Base-by-base conservation (phyloP, 2,113 vertebrate species). In the Carassius carassius region DNA sequence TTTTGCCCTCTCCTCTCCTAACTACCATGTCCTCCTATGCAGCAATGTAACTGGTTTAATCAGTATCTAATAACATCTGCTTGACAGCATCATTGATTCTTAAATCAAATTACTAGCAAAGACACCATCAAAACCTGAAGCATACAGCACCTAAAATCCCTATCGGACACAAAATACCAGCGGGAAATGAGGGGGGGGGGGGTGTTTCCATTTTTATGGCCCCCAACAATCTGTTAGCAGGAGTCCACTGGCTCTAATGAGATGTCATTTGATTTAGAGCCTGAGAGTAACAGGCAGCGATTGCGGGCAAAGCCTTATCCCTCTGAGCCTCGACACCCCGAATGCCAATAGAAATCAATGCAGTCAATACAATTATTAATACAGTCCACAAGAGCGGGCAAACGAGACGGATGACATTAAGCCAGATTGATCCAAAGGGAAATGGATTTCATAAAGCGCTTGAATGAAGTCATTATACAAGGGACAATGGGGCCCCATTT, bases 391-490 rank as follows among this genome's bases (percentile, higher is more conserved):
- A 12, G 44, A 47, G 44, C 44, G 44, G 44, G 89, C n/a, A 95
- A 96, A 96, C 93, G 91, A 92, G 93, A 93, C 89, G 90, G 92
- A 93, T 94, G 92, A 92, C 94, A 95, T 96, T 96, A 95, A 93
- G 82, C 86, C 91, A 92, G 90, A 97, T 93, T 95, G 96, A 97
- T 95, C 93, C 85, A 89, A 91, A 91, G 85, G 92, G 92, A 94
- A 94, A 96, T 91, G 91, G 95, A 94, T 93, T 94, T 93, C 91
- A 94, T 94, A 92, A 94, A 91, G 88, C 87, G 85, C 90, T 89
- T 35, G 91, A 91, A 94, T 91, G 91, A 90, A 88, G 91, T 93
- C 90, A 91, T 94, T 94, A 93, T 89, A 88, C 85, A 29, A 11
- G 35, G 76, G 78, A 84, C 76, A 69, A 86, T 51, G 47, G 75